Base-by-base conservation (phyloP, 2,797 vertebrate species). In the Cercopithecus hamlyni region DNA sequence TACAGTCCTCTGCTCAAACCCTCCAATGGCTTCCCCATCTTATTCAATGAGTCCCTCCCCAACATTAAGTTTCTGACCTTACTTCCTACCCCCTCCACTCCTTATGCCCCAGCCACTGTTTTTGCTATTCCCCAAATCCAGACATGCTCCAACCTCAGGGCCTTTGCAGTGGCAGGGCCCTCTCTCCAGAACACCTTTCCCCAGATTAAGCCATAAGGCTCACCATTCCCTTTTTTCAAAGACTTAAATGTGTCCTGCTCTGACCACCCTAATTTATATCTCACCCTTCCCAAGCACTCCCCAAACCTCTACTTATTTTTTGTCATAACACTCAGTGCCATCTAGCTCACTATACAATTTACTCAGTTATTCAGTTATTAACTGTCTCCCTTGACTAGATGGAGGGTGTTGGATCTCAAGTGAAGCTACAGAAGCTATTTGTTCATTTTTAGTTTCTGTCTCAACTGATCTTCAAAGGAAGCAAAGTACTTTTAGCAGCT, bases 401-500 rank as follows among this genome's bases (percentile, higher is more conserved):
- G 30, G 55, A 90, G 33, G 19, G 39, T 73, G 12, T 24, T 55
- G 1, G 57, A 45, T 81, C 75, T 70, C 86, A 86, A 70, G 58
- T 45, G 20, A 87, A 55, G 24, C 26, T 27, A 70, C 36, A 39
- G 20, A 87, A 55, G 24, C 26, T 27, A 73, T 57, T 94, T 96
- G 50, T 93, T 92, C 84, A 92, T 96, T 97, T 93, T 76, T 95
- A 77, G 67, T 84, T 94, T 87, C 80, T 15, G 19, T 4, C 19
- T 93, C 75, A 30, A 2, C 0, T 88, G 90, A 97, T 97, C 95
- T 96, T 93, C 92, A 84, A 43, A 95, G 6, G 30, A 96, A 80
- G 55, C 93, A 67, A 92, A 97, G 19, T 89, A 83, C 96, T 97
- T 97, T 93, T 92, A 96, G 91, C 80, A 82, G 50, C 41, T 97